Evolutionary conservation across 1,140 invertebrate genomes (phyloP).

Genomic region (Cataglyphis hispanica): DNA sequence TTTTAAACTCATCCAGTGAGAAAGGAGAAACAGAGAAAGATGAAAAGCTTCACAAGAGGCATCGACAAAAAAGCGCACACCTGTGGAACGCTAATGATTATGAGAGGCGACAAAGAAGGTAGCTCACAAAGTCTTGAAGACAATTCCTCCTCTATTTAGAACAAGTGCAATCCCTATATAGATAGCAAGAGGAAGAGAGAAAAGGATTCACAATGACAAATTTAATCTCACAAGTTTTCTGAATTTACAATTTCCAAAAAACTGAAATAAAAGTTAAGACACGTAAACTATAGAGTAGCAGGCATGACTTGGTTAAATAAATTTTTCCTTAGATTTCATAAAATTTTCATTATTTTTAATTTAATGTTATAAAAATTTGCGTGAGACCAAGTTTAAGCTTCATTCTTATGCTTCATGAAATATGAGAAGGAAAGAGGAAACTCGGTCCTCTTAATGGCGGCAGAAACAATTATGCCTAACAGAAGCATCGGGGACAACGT

Average conservation of each 20-base stretch:
- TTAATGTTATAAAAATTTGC: constrained; percentile 19
- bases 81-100: constrained; percentile 75
- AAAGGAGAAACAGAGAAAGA: background rate
- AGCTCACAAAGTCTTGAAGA: background rate
- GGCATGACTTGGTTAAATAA: background rate
- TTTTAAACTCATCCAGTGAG: background rate
- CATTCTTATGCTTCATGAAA: background rate
- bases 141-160: background rate
- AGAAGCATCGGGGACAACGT: constrained; percentile 64
- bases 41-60: constrained; percentile 60
- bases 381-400: background rate
- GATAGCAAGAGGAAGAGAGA: background rate
- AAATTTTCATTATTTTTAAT: constrained; percentile 20
- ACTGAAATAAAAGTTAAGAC: background rate
- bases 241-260: background rate
- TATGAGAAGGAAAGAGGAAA: background rate
- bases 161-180: background rate
- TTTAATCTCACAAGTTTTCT: background rate
- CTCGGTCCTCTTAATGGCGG: constrained; percentile 35
- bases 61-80: constrained; percentile 71
- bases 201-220: background rate
- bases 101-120: constrained; percentile 63
- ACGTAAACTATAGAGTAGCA: background rate
- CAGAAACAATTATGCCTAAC: constrained; percentile 59
- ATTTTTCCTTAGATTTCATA: background rate